These are phyloP conservation scores for Antigone vipio DNA, from an alignment of 2,113 vertebrate genomes.

Conservation along the genomic window DNA sequence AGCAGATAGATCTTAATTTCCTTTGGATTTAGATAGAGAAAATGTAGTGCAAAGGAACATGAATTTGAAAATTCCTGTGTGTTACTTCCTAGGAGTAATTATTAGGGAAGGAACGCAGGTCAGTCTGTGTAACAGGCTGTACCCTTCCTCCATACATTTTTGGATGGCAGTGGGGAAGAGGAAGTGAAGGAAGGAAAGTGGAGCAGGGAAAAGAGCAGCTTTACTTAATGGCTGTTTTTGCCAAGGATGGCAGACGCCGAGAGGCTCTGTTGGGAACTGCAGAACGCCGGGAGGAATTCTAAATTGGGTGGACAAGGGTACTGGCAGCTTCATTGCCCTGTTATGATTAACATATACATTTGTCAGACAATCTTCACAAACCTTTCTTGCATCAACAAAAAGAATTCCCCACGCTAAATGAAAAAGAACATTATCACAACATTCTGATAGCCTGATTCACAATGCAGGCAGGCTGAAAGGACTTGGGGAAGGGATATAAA, in stretches of 20 bases:
- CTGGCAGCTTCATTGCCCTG: background rate
- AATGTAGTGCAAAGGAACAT: background rate
- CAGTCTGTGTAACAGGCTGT: background rate
- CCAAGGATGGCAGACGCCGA: background rate
- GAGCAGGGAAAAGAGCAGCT: background rate
- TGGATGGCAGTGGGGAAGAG: background rate
- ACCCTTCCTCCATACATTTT: background rate
- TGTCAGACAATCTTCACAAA: background rate
- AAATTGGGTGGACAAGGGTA: background rate
- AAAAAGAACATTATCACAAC: background rate
- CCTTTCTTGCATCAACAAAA: background rate
- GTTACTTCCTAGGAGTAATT: background rate
- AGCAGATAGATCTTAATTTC: background rate
- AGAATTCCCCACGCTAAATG: background rate
- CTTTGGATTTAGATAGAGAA: background rate
- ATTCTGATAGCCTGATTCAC: background rate
- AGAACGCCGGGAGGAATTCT: background rate
- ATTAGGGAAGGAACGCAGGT: background rate
- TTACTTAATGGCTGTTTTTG: background rate
- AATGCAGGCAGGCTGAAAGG: background rate
- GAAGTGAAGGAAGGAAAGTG: background rate
- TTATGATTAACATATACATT: background rate
- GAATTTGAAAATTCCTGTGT: background rate
- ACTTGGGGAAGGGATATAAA: background rate
- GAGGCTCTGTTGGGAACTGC: background rate